phyloP scores from a whole-genome alignment of 1,140 invertebrate species.

The Gryon sp. region DNA sequence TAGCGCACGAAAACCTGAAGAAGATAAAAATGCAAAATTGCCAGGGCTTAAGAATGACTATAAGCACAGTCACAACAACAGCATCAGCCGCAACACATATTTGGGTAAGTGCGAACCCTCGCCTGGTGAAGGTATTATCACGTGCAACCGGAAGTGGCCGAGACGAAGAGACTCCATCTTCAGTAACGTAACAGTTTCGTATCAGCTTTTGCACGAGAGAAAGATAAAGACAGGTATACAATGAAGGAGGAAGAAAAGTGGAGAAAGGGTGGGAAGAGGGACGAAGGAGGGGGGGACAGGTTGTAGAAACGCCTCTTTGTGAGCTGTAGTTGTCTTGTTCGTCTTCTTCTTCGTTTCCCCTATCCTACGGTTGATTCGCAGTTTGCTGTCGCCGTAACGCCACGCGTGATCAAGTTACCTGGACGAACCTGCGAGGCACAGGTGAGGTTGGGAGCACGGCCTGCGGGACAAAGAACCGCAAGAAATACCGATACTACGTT shows the following conservation, averaged over 20 bases:
- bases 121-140: constrained; percentile 34
- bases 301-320: constrained; percentile 6
- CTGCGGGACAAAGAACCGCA: constrained; percentile 76
- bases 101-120: constrained; percentile 35
- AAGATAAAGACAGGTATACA: neutral
- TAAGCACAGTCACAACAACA: constrained; percentile 8
- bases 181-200: constrained; percentile 56
- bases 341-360: constrained; percentile 53
- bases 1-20: constrained; percentile 16
- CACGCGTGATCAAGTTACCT: constrained; percentile 77
- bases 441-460: constrained; percentile 72
- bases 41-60: constrained; percentile 19
- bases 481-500: constrained; percentile 76
- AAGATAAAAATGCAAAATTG: constrained; percentile 35
- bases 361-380: constrained; percentile 50
- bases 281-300: neutral
- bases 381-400: constrained; percentile 60
- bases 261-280: constrained; percentile 1
- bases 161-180: constrained; percentile 69
- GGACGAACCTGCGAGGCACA: constrained; percentile 71
- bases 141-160: constrained; percentile 67
- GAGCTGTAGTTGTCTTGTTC: constrained; percentile 13
- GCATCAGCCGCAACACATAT: constrained; percentile 11
- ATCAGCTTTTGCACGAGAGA: constrained; percentile 4
- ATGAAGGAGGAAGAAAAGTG: constrained; percentile 27